These are phyloP conservation scores for Idaea straminata DNA, from an alignment of 2,888 invertebrate genomes.

Conservation along the genomic window DNA sequence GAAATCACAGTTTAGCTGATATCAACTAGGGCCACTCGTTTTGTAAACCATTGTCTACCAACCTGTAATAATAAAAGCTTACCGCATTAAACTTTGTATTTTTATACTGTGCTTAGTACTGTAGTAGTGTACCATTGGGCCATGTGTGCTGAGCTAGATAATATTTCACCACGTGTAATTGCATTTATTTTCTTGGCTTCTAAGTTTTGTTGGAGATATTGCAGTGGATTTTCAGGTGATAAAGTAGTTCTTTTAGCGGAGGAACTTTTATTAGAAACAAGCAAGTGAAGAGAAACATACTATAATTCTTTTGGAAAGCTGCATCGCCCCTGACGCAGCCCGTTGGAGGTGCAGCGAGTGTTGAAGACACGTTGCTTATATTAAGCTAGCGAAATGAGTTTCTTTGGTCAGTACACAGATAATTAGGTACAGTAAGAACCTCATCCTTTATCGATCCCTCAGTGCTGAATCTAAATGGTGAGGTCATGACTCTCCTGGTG, in stretches of 20 bases:
- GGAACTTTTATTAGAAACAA: constrained; percentile 1
- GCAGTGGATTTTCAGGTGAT: neutral
- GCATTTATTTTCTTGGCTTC: constrained; percentile 25
- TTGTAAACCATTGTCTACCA: constrained; percentile 44
- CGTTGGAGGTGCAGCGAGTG: neutral
- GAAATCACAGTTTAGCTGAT: constrained; percentile 50
- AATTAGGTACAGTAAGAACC: no score
- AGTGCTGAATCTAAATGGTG: no score
- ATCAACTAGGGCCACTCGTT: constrained; percentile 45
- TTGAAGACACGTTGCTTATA: neutral
- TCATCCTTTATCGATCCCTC: no score
- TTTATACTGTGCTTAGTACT: constrained; percentile 17
- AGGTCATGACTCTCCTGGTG: no score
- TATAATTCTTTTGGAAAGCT: neutral
- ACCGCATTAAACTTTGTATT: constrained; percentile 18
- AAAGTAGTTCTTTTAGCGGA: neutral
- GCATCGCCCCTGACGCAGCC: neutral
- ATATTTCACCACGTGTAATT: constrained; percentile 33
- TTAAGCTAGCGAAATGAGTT: neutral
- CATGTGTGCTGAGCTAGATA: constrained; percentile 32
- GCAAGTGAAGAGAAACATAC: neutral
- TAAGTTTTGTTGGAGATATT: neutral
- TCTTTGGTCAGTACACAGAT: neutral
- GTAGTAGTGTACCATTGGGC: constrained; percentile 21
- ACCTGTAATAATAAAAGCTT: constrained; percentile 47